A percentile compares a stretch with the other conserved stretches of the same genome.
Conservation (phyloP, 2,113 vertebrate species). For the Guaruba guarouba region DNA sequence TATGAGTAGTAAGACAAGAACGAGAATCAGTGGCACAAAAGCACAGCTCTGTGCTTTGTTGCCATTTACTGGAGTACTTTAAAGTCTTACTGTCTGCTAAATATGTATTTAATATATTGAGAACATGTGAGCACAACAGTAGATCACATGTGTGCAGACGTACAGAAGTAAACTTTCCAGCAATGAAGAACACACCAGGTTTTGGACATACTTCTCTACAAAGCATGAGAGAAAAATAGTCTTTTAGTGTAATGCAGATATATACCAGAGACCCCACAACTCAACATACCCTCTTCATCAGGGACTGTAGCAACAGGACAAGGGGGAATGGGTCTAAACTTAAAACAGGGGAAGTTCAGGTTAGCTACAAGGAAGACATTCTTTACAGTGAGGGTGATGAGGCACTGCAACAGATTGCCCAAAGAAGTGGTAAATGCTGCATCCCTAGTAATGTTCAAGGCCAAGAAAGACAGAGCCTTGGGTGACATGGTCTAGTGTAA, state of each 20-base stretch:
- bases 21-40: not conserved
- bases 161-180: not conserved
- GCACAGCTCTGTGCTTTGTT: not conserved
- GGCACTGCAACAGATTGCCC: not conserved
- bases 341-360: not conserved
- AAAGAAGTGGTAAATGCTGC: no score
- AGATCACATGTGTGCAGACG: not conserved
- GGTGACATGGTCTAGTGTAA: no score
- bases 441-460: no score
- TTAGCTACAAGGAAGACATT: not conserved
- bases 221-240: not conserved
- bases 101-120: not conserved
- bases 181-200: not conserved
- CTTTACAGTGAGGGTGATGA: not conserved
- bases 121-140: not conserved
- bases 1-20: rapidly evolving
- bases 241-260: not conserved
- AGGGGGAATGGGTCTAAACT: not conserved
- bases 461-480: no score
- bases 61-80: not conserved
- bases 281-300: not conserved
- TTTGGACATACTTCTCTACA: not conserved
- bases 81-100: not conserved
- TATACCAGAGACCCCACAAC: not conserved
- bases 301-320: not conserved